These are phyloP conservation scores for Syngnathus scovelli DNA, from an alignment of 2,113 vertebrate species.

Conservation along the genomic window DNA sequence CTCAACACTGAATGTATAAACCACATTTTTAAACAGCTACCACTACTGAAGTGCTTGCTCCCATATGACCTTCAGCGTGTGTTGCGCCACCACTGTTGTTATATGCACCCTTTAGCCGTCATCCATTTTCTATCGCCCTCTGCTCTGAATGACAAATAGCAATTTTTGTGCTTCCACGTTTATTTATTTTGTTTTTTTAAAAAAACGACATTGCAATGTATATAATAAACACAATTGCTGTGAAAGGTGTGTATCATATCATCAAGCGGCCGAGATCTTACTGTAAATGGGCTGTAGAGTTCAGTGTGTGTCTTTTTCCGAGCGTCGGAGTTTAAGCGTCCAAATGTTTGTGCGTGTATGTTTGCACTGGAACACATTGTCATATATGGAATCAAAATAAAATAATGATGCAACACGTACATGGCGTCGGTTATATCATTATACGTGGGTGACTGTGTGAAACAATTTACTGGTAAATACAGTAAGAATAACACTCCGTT, in stretches of 20 bases:
- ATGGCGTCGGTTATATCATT: neutral
- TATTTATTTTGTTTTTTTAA: constrained; percentile 30
- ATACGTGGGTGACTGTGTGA: too few relatives aligned
- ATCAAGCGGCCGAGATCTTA: constrained; percentile 65
- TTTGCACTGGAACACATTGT: constrained; percentile 81
- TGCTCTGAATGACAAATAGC: constrained; percentile 32
- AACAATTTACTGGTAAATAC: too few relatives aligned
- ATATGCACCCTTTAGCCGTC: constrained; percentile 24
- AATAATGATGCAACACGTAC: constrained; percentile 74
- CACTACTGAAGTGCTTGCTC: constrained; percentile 1
- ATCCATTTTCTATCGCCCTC: constrained; percentile 30
- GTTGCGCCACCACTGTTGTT: constrained; percentile 24
- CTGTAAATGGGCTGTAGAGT: constrained; percentile 70
- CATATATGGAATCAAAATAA: constrained; percentile 89
- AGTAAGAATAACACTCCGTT: too few relatives aligned
- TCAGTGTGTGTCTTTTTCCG: constrained; percentile 64
- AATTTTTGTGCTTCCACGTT: constrained; percentile 66
- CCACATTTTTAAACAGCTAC: constrained; percentile 28
- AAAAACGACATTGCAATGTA: constrained; percentile 71
- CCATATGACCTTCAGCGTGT: neutral
- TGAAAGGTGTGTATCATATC: constrained; percentile 65
- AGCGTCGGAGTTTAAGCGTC: constrained; percentile 74
- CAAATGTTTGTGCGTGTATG: constrained; percentile 78
- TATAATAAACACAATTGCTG: constrained; percentile 79
- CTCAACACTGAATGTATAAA: constrained; percentile 61